These are phyloP conservation scores for Chitala chitala DNA, from an alignment of 2,113 vertebrate species.

Conservation along the genomic window DNA sequence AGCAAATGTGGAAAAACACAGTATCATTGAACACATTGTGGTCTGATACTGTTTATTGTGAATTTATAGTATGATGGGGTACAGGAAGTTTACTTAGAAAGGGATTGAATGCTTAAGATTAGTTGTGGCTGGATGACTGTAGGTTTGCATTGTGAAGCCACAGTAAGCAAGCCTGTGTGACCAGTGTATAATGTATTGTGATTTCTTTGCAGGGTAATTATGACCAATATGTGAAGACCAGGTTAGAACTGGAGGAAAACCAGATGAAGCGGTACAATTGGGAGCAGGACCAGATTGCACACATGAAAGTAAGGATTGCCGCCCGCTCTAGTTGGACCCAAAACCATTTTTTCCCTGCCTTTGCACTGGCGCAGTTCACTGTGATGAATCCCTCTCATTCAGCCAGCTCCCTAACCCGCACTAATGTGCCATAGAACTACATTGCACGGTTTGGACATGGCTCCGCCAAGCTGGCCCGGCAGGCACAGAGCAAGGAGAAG, in stretches of 20 bases:
- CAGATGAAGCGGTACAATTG: conserved; percentile 98
- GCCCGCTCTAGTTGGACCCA: neutral
- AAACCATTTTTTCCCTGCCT: too few species aligned
- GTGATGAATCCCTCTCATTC: too few species aligned
- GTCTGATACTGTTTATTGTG: too few species aligned
- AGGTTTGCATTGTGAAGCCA: neutral
- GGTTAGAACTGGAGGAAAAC: conserved; percentile 93
- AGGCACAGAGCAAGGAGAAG: conserved; percentile 98
- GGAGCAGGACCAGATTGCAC: conserved; percentile 96
- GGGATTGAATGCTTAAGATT: too few species aligned
- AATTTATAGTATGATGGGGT: too few species aligned
- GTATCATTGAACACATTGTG: too few species aligned
- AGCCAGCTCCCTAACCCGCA: too few species aligned
- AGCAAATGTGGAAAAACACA: neutral
- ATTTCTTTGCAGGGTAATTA: conserved; percentile 81
- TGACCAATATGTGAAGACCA: conserved; percentile 95
- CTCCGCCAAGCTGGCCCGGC: conserved; percentile 90
- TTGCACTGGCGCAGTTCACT: too few species aligned
- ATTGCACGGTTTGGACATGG: conserved; percentile 96
- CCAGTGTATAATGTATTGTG: conserved; percentile 23
- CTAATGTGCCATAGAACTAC: conserved; percentile 74
- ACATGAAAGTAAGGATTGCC: conserved; percentile 82
- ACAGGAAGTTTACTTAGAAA: too few species aligned
- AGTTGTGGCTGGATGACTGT: too few species aligned
- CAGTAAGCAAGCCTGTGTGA: neutral